Conservation (phyloP, 1,140 invertebrate genomes). For the Octopus bimaculoides region DNA sequence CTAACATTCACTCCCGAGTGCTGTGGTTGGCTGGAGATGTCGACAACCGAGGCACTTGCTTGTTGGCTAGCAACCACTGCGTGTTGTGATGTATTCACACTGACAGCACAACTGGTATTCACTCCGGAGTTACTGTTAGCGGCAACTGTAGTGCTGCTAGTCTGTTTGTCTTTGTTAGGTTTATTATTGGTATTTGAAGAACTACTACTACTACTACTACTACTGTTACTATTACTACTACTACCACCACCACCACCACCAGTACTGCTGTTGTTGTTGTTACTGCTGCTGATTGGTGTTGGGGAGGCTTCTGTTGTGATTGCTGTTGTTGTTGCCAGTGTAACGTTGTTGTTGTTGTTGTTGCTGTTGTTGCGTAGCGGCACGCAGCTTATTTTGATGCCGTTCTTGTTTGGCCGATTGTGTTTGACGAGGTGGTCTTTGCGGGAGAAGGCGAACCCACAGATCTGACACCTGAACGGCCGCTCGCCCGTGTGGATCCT, state of each 20-base stretch:
- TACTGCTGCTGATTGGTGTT: neutral
- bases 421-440: conserved; percentile 46
- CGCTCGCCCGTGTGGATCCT: conserved; percentile 79
- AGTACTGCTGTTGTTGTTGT: neutral
- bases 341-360: neutral
- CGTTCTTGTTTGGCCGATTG: conserved; percentile 2
- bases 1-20: neutral
- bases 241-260: too few species aligned
- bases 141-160: neutral
- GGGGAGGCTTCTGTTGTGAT: neutral
- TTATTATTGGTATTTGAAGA: neutral
- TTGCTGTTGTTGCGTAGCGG: neutral
- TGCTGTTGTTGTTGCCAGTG: neutral
- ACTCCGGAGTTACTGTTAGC: neutral
- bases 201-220: too few species aligned
- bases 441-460: conserved; percentile 95
- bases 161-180: neutral
- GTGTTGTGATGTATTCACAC: neutral
- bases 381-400: neutral
- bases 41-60: neutral
- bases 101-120: neutral
- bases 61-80: neutral
- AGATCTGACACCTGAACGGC: conserved; percentile 83
- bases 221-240: too few species aligned
- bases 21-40: neutral